Evolutionary conservation across 2,888 invertebrate species (phyloP).

Genomic region (Caradrina kadenii): DNA sequence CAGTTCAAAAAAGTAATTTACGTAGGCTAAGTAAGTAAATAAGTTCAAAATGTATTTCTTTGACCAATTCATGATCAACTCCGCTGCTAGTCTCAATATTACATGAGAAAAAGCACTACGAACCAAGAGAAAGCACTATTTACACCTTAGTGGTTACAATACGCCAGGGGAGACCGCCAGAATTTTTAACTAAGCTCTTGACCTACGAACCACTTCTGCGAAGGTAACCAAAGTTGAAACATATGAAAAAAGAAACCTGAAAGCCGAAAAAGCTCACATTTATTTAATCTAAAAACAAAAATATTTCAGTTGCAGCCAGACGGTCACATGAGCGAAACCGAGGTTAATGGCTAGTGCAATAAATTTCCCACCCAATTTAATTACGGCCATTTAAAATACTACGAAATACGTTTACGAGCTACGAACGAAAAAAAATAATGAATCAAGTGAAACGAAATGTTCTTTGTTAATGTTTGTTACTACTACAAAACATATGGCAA

Average conservation of each 20-base stretch:
- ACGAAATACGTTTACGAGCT: conserved; percentile 58
- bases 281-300: conserved; percentile 31
- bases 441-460: conserved; percentile 52
- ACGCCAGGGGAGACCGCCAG: not conserved
- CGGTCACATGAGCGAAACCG: conserved; percentile 49
- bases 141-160: not conserved
- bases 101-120: no score
- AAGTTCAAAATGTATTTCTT: not conserved
- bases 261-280: conserved; percentile 13
- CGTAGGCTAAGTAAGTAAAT: no score
- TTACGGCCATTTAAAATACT: conserved; percentile 61
- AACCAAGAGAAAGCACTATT: not conserved
- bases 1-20: no score
- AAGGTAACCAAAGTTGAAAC: not conserved
- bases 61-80: not conserved
- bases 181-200: not conserved
- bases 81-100: not conserved
- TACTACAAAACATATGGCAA: conserved; percentile 49
- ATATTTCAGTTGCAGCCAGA: conserved; percentile 39
- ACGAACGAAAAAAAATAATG: conserved; percentile 53
- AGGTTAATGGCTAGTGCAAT: conserved; percentile 59
- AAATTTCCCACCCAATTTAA: conserved; percentile 60
- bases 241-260: not conserved
- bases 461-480: conserved; percentile 40
- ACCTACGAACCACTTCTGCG: not conserved